Evolutionary conservation across 2,888 invertebrate species (phyloP), one percentile per base, ranked within the genome.

Genomic region (Parapristionchus giblindavisi): DNA sequence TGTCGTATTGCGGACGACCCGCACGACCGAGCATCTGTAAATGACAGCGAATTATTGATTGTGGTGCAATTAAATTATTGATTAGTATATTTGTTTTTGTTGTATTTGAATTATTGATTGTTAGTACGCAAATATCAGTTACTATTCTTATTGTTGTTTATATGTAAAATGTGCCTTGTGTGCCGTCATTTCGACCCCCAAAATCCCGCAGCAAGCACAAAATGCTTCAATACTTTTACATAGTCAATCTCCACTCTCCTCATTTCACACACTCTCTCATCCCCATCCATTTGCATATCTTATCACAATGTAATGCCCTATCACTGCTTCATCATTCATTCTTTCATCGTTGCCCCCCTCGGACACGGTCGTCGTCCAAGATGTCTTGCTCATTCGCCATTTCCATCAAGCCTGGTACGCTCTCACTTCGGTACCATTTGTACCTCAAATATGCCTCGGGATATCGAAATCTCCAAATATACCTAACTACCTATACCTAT

Each of bases 1-100:
- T 95, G 88, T 99, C 99, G 89, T 97, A 99, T 90, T 97, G 96
- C 0, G 99, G 99, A 29, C 99, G 92, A 77, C 99, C 99, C 66
- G 99, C 99, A 84, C 99, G 91, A 75, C 99, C 99, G 88, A 99
- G 89, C 98, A 99, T 99, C 89, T 92, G 83, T 70, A 85, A 83
- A 48, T n/a, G n/a, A n/a, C n/a, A n/a, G n/a, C 48, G 48, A 48
- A 48, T 48, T 21, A 48, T 48, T 21, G 48, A 21, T 21, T 48
- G 21, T 48, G 48, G n/a, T n/a, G n/a, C n/a, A n/a, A n/a, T n/a
- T n/a, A n/a, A n/a, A n/a, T n/a, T n/a, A n/a, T n/a, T n/a, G n/a
- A n/a, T n/a, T n/a, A n/a, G n/a, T n/a, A n/a, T n/a, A n/a, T n/a
- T n/a, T n/a, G n/a, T n/a, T n/a, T n/a, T n/a, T n/a, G n/a, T n/a